Conservation (phyloP, 2,113 vertebrate genomes). For the Glaucomys volans region DNA sequence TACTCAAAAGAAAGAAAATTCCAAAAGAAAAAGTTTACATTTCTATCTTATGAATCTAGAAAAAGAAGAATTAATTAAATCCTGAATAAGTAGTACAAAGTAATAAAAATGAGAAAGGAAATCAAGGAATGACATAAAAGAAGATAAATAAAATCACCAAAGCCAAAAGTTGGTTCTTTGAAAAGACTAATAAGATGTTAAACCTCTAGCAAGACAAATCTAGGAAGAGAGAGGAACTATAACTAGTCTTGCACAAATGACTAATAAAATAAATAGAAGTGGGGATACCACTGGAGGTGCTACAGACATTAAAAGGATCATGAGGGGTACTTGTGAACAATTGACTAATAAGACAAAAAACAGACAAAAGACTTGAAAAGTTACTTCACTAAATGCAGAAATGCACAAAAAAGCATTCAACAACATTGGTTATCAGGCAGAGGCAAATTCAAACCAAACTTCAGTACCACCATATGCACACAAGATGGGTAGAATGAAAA, state of each 20-base stretch:
- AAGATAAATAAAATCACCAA: slow-evolving; percentile 18
- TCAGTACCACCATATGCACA: not conserved
- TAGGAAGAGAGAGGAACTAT: not conserved
- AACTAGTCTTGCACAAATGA: not conserved
- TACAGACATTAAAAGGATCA: not conserved
- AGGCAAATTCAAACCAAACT: slow-evolving; percentile 40
- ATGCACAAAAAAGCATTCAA: not conserved
- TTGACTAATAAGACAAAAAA: slow-evolving; percentile 7
- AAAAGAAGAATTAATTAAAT: slow-evolving; percentile 7
- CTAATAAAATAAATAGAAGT: slow-evolving; percentile 24
- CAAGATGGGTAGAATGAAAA: not conserved
- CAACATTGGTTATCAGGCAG: not conserved
- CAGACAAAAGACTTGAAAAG: not conserved
- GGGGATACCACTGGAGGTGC: not conserved
- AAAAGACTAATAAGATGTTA: slow-evolving; percentile 28
- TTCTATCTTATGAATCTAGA: not conserved
- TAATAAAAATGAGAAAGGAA: slow-evolving; percentile 47
- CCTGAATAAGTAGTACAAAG: not conserved
- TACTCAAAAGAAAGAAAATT: not conserved
- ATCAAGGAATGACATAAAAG: not conserved
- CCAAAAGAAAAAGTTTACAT: not conserved
- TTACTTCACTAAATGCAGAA: not conserved
- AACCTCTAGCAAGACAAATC: not conserved
- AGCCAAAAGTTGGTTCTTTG: slow-evolving; percentile 5
- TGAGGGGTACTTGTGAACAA: not conserved